A percentile compares a stretch with the other conserved stretches of the same genome.
Evolutionary conservation across 1,140 invertebrate genomes (phyloP).

Genomic region (Artemia franciscana): DNA sequence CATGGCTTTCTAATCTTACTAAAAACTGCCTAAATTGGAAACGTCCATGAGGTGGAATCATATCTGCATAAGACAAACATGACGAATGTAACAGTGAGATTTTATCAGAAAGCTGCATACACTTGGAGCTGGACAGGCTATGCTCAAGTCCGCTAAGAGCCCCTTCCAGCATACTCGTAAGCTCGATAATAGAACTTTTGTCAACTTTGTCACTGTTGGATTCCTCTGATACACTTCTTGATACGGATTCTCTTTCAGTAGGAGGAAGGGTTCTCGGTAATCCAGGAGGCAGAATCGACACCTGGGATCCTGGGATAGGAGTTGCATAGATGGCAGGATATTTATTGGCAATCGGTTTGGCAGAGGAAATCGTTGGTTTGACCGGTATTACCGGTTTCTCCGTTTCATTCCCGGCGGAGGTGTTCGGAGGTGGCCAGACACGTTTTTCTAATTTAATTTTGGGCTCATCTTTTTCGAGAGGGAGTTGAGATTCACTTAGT

Average conservation of each 20-base stretch:
- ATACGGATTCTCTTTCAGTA: conserved; percentile 8
- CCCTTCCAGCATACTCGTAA: conserved; percentile 37
- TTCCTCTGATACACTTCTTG: conserved; percentile 9
- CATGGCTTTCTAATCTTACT: conserved; percentile 50
- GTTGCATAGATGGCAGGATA: conserved; percentile 35
- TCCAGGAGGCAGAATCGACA: conserved; percentile 10
- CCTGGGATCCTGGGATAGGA: conserved; percentile 17
- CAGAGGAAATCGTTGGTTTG: conserved; percentile 32
- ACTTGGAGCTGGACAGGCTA: conserved; percentile 29
- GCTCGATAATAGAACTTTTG: conserved; percentile 39
- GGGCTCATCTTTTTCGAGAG: background rate
- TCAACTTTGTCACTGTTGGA: conserved; percentile 14
- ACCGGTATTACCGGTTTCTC: conserved; percentile 45
- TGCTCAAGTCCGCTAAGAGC: conserved; percentile 32
- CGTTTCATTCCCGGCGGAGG: conserved; percentile 16
- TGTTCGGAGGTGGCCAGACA: conserved; percentile 25
- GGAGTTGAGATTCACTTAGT: background rate
- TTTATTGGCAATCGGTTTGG: conserved; percentile 24
- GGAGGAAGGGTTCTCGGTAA: conserved; percentile 5
- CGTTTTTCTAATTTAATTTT: conserved; percentile 21
- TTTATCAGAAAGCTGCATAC: conserved; percentile 63
- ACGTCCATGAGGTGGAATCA: conserved; percentile 55
- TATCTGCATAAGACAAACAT: conserved; percentile 42
- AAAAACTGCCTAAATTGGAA: conserved; percentile 71
- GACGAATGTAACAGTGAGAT: conserved; percentile 48